These are phyloP conservation scores for Regulus satrapa DNA, from an alignment of 2,113 vertebrate genomes.

Conservation along the genomic window DNA sequence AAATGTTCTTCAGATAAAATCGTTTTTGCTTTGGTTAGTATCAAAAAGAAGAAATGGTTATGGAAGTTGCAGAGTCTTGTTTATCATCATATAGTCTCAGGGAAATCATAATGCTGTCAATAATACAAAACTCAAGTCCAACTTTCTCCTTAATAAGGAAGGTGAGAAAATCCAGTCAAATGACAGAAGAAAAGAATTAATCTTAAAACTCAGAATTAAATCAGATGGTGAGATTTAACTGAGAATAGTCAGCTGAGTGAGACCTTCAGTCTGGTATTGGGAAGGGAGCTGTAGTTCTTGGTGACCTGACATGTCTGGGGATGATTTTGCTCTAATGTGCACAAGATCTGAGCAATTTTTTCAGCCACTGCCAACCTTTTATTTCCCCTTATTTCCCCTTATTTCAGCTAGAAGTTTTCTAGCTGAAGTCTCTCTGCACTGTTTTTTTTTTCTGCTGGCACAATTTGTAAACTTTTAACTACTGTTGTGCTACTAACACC, in stretches of 20 bases:
- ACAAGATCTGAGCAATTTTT: neutral
- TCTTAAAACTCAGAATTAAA: neutral
- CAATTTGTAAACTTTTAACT: neutral
- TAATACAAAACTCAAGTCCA: neutral
- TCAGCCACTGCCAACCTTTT: neutral
- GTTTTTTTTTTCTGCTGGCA: neutral
- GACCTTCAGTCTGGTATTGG: neutral
- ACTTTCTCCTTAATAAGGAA: neutral
- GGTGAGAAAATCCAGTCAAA: neutral
- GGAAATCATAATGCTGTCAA: neutral
- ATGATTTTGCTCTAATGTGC: neutral
- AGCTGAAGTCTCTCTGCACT: neutral
- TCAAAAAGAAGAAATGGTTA: neutral
- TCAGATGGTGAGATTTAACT: neutral
- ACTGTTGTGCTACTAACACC: neutral
- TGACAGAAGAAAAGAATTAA: neutral
- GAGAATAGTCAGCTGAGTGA: neutral
- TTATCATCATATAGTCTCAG: neutral
- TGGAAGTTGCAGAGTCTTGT: neutral
- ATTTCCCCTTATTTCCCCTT: too few species aligned
- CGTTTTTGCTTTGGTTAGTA: neutral
- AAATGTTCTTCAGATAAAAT: neutral
- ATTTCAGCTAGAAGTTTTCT: neutral
- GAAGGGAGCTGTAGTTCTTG: neutral
- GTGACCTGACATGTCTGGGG: fast-evolving